Conservation (phyloP, 2,797 vertebrate genomes). For the Eidolon dupreanum region DNA sequence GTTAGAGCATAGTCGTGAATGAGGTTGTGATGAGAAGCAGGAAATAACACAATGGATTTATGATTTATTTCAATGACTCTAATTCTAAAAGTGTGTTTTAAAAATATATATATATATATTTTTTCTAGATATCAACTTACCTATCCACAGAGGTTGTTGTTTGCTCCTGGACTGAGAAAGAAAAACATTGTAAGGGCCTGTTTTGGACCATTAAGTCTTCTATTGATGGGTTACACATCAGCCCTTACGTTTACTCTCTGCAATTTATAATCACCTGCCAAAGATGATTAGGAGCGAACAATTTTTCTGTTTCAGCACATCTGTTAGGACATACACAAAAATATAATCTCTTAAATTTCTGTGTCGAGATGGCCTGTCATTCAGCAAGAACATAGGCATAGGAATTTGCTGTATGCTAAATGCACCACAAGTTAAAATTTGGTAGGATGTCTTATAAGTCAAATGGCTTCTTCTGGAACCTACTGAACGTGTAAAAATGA, state of each 20-base stretch:
- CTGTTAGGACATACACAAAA: not conserved
- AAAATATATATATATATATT: not conserved
- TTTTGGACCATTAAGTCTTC: not conserved
- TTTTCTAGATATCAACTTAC: not conserved
- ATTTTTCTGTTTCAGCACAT: not conserved
- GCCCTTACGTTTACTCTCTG: not conserved
- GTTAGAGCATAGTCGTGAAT: not conserved
- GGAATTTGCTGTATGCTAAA: not conserved
- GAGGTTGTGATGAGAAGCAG: constrained; percentile 36
- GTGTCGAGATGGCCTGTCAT: not conserved
- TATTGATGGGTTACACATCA: not conserved
- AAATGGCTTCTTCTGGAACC: not conserved
- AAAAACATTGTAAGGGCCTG: not conserved
- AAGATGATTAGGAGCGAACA: not conserved
- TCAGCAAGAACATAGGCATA: not conserved
- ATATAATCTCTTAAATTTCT: not conserved
- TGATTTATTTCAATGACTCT: constrained; percentile 53
- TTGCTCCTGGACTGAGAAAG: not conserved
- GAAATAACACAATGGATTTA: constrained; percentile 44
- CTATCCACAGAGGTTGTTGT: not conserved
- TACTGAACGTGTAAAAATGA: not conserved
- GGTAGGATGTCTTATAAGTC: not conserved
- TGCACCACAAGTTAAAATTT: constrained; percentile 33
- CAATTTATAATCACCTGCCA: not conserved
- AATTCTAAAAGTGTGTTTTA: constrained; percentile 27